Evolutionary conservation across 2,797 vertebrate genomes (phyloP), one percentile per base, ranked within the genome.

Genomic region (Alectoris magna): DNA sequence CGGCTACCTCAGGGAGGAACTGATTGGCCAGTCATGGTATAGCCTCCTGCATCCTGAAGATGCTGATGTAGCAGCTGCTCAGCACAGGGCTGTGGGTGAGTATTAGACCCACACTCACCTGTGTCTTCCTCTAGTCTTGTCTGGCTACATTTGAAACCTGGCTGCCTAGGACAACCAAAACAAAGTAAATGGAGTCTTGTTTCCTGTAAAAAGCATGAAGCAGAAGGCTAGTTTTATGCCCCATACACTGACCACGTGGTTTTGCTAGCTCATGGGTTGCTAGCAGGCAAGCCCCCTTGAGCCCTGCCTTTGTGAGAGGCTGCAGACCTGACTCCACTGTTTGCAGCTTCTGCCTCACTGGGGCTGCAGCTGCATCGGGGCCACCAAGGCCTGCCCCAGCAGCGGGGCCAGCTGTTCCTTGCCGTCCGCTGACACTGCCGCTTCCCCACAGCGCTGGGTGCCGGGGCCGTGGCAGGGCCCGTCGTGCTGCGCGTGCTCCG

Each of bases 1-100:
- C 64, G 98, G 98, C 15, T 98, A 98, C 88, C 95, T 71, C 13
- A 94, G 86, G 10, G 97, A 98, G 59, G 98, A 98, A 58, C 81
- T 99, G 94, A 88, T 90, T 0, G 97, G 97, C 9, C 97, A 68
- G n/a, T 99, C 98, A 0, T 99, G 98, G 98, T 99, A 99, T 95
- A 95, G 95, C 56, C 97, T 99, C 13, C 59, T 99, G 53, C 98
- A 99, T 60, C 98, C 99, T 3, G 98, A 98, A 10, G 98, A 99
- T 76, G 68, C 98, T 21, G 73, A 92, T 1, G 48, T 80, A 8
- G 96, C 95, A 2, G 98, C 98, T 9, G 88, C 87, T 58, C 97
- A 96, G 87, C 98, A 99, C 83, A 97, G 90, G 73, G 95, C 93
- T 4, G 84, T 98, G 87, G 94, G 99, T 99, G 95, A 98, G 98